phyloP scores from a whole-genome alignment of 1,140 invertebrate species.

The Amphibalanus amphitrite region DNA sequence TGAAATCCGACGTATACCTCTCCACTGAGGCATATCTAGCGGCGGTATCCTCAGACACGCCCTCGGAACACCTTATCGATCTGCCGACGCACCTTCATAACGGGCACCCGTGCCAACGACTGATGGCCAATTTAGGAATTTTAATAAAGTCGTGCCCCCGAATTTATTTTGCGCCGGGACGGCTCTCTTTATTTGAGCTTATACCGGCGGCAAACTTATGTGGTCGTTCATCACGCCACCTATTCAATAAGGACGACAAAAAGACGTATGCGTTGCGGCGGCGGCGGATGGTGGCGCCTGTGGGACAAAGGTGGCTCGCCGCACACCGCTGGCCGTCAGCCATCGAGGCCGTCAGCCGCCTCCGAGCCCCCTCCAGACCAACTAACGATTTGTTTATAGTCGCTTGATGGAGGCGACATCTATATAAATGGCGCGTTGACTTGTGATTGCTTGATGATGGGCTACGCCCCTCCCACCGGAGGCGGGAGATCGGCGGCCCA shows the following conservation, averaged over 20 bases:
- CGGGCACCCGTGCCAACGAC: background rate
- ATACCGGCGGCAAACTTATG: background rate
- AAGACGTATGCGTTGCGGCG: background rate
- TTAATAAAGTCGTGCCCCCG: background rate
- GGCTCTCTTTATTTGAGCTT: background rate
- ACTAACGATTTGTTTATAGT: slow-evolving; percentile 4
- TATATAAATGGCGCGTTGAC: slow-evolving; percentile 5
- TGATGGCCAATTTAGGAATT: background rate
- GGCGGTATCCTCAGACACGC: too few relatives aligned
- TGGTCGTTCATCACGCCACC: background rate
- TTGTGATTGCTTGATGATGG: slow-evolving; percentile 1
- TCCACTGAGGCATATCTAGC: too few relatives aligned
- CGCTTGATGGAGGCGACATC: background rate
- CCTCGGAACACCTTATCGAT: too few relatives aligned
- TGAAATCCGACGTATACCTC: too few relatives aligned
- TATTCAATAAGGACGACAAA: background rate
- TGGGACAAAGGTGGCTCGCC: background rate
- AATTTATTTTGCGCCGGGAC: background rate
- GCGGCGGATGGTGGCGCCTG: background rate
- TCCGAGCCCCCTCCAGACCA: background rate
- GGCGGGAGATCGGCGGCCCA: background rate
- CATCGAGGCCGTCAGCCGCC: background rate
- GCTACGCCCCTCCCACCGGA: background rate
- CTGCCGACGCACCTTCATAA: background rate
- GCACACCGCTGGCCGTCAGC: background rate